phyloP scores from a whole-genome alignment of 2,888 invertebrate genomes.

The Eumerus sabulonum region DNA sequence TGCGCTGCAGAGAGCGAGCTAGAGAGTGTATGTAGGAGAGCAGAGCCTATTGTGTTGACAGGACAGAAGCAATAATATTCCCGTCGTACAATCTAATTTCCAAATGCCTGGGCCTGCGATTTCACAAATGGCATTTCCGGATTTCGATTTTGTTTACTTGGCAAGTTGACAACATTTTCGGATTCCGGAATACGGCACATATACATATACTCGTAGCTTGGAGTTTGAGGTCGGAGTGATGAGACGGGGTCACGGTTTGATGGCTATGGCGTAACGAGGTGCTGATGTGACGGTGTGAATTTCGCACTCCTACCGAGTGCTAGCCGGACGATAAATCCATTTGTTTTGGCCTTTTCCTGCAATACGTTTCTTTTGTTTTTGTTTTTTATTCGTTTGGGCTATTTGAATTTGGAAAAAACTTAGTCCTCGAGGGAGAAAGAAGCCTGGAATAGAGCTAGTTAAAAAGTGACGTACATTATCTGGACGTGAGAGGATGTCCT shows the following conservation, averaged over 20 bases:
- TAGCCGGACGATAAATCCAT: neutral
- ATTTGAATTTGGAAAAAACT: too few relatives aligned
- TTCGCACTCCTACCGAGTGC: constrained; percentile 1
- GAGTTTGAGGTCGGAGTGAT: too few relatives aligned
- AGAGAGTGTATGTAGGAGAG: neutral
- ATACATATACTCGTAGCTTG: too few relatives aligned
- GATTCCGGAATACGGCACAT: neutral
- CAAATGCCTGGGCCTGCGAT: constrained; percentile 41
- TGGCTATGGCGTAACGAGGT: too few relatives aligned
- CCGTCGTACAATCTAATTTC: constrained; percentile 61
- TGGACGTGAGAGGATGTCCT: too few relatives aligned
- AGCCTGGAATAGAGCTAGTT: too few relatives aligned
- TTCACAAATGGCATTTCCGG: constrained; percentile 56
- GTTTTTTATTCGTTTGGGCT: too few relatives aligned
- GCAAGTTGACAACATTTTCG: constrained; percentile 51
- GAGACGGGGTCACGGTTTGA: too few relatives aligned
- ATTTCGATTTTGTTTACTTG: constrained; percentile 62
- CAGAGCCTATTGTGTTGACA: constrained; percentile 54
- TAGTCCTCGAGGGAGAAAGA: too few relatives aligned
- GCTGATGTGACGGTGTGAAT: constrained; percentile 31
- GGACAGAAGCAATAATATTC: constrained; percentile 61
- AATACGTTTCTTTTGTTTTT: too few relatives aligned
- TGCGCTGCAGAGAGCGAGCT: too few relatives aligned
- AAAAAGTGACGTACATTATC: too few relatives aligned
- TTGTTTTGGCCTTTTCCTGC: neutral